Evolutionary conservation across 2,888 invertebrate genomes (phyloP).

Genomic region (Sussaba pulchella): DNA sequence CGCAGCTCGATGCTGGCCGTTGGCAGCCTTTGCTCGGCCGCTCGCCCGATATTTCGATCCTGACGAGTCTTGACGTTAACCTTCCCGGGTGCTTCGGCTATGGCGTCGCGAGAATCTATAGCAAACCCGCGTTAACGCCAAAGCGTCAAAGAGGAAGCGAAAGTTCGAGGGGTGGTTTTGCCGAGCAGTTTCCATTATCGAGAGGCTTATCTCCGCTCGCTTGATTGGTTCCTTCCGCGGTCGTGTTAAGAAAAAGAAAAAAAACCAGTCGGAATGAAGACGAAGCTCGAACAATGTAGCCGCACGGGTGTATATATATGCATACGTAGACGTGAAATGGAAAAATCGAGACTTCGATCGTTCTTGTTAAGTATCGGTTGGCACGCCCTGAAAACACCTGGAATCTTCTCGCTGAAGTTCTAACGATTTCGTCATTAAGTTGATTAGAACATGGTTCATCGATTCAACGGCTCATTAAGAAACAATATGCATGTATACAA

Average conservation of each 20-base stretch:
- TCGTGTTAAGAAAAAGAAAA: slow-evolving; percentile 19
- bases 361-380: slow-evolving; percentile 8
- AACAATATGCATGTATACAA: too few species aligned
- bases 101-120: slow-evolving; percentile 2
- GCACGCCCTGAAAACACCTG: background rate
- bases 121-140: slow-evolving; percentile 21
- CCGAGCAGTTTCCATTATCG: slow-evolving; percentile 76
- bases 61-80: slow-evolving; percentile 68
- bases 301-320: background rate
- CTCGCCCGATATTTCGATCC: slow-evolving; percentile 68
- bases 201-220: slow-evolving; percentile 76
- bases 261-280: background rate
- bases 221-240: slow-evolving; percentile 74
- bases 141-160: background rate
- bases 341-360: background rate
- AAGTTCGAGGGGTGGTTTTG: slow-evolving; percentile 58
- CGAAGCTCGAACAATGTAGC: background rate
- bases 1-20: slow-evolving; percentile 56
- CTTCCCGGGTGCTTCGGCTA: slow-evolving; percentile 13
- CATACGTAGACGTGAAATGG: background rate
- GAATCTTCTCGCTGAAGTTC: slow-evolving; percentile 8
- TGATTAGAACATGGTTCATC: slow-evolving; percentile 14
- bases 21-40: slow-evolving; percentile 60
- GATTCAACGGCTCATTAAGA: background rate
- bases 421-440: slow-evolving; percentile 19